phyloP scores from a whole-genome alignment of 2,113 vertebrate species.

The Platysternon megacephalum region DNA sequence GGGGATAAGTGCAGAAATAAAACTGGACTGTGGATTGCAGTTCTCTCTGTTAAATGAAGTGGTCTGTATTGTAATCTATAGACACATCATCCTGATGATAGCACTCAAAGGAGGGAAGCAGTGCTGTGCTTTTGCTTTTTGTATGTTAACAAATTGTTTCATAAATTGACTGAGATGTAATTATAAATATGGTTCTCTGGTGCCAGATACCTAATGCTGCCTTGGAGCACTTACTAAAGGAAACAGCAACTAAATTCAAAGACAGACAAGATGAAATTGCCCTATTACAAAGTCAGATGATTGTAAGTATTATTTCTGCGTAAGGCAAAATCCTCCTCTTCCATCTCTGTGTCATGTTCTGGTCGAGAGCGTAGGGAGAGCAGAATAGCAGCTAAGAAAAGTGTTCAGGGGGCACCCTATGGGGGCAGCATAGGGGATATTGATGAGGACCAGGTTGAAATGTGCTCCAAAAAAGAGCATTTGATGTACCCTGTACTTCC shows the following conservation, averaged over 20 bases:
- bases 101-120: not conserved
- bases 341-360: rapidly evolving
- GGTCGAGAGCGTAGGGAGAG: not conserved
- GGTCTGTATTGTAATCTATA: not conserved
- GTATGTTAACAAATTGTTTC: slow-evolving; percentile 1
- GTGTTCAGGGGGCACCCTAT: not conserved
- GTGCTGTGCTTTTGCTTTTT: not conserved
- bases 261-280: slow-evolving; percentile 26
- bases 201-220: slow-evolving; percentile 27
- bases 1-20: not conserved
- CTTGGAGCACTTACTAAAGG: slow-evolving; percentile 32
- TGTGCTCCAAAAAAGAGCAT: slow-evolving; percentile 7
- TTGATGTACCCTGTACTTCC: not conserved
- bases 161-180: slow-evolving; percentile 33
- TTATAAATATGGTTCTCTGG: slow-evolving; percentile 24
- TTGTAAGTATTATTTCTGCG: slow-evolving; percentile 16
- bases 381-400: not conserved
- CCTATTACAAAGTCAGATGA: slow-evolving; percentile 7
- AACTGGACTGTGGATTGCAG: not conserved
- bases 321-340: slow-evolving; percentile 28
- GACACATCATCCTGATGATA: not conserved
- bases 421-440: not conserved
- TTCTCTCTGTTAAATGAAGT: not conserved
- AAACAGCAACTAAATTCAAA: slow-evolving; percentile 27
- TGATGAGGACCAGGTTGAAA: not conserved